These are phyloP conservation scores for Tangara arthus DNA, from an alignment of 2,797 vertebrate species.

Conservation along the genomic window DNA sequence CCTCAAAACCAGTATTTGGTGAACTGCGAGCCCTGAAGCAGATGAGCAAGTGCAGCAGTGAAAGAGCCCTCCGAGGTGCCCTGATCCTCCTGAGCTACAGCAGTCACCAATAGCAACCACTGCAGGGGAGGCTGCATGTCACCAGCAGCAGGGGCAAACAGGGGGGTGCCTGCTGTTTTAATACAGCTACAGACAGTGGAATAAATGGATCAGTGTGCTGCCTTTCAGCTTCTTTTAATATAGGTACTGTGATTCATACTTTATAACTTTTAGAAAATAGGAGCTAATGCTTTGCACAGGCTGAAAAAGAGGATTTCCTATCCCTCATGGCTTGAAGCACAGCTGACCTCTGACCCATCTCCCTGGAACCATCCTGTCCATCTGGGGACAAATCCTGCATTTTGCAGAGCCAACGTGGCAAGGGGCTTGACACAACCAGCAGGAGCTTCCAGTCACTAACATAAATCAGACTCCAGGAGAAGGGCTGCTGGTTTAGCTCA, in stretches of 20 bases:
- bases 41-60: not conserved
- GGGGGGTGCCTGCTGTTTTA: not conserved
- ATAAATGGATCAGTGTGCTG: not conserved
- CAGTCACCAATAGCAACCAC: not conserved
- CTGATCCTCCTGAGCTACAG: not conserved
- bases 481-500: not conserved
- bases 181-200: not conserved
- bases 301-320: not conserved
- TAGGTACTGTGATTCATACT: not conserved
- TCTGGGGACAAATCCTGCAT: not conserved
- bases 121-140: not conserved
- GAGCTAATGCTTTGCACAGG: not conserved
- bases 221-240: not conserved
- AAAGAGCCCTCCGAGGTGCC: not conserved
- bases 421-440: not conserved
- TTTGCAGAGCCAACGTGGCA: not conserved
- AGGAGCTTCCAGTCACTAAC: not conserved
- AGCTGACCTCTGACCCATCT: not conserved
- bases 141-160: not conserved
- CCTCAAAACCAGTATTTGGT: not conserved
- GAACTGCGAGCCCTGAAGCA: not conserved
- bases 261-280: not conserved
- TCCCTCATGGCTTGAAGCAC: rapidly evolving
- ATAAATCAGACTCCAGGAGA: not conserved
- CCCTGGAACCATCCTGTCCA: not conserved